Conservation (phyloP, 2,888 invertebrate species). For the Mongoloraphidia duomilia region DNA sequence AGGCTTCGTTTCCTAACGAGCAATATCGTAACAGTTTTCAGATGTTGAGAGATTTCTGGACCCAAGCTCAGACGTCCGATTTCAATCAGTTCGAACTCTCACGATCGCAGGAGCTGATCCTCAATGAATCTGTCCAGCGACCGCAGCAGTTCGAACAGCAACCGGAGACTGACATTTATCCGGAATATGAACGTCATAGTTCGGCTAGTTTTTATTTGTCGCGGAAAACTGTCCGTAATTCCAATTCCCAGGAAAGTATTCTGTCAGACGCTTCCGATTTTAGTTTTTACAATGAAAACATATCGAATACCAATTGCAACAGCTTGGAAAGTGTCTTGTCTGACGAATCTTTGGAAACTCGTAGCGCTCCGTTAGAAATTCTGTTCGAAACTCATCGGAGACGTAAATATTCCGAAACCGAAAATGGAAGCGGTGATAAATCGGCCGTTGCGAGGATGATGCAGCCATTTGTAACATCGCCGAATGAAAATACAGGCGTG, state of each 20-base stretch:
- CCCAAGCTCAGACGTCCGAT: too few relatives aligned
- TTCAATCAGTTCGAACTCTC: too few relatives aligned
- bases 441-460: conserved; percentile 23
- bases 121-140: too few relatives aligned
- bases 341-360: conserved; percentile 63
- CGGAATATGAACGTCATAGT: conserved; percentile 11
- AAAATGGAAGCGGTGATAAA: conserved; percentile 25
- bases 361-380: conserved; percentile 63
- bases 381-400: conserved; percentile 43
- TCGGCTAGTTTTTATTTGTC: conserved; percentile 61
- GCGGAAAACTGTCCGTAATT: conserved; percentile 44
- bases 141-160: too few relatives aligned
- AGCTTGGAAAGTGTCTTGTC: conserved; percentile 69
- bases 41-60: too few relatives aligned
- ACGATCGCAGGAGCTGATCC: too few relatives aligned
- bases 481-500: conserved; percentile 20
- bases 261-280: conserved; percentile 56
- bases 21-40: too few relatives aligned
- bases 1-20: too few relatives aligned
- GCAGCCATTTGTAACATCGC: conserved; percentile 19
- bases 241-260: conserved; percentile 63
- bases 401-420: conserved; percentile 30
- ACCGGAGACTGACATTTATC: conserved; percentile 1
- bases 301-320: conserved; percentile 52
- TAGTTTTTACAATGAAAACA: conserved; percentile 23